Percentiles rank a stretch among this genome's conserved stretches.
Conservation (phyloP, 2,113 vertebrate genomes). For the Nothocercus nigrocapillus region DNA sequence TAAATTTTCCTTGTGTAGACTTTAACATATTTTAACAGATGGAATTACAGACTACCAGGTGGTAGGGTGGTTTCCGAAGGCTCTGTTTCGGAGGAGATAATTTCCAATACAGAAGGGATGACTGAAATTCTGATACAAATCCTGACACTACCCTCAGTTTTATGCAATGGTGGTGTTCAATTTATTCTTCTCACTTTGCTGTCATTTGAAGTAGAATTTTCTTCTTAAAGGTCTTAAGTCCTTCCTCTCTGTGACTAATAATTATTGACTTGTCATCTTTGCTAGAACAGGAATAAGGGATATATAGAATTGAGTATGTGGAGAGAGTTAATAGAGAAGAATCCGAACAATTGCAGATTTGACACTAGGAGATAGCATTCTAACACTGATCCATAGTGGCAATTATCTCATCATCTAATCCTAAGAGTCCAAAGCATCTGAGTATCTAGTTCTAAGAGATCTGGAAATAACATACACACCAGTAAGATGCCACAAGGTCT, state of each 20-base stretch:
- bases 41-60: background rate
- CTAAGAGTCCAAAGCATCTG: background rate
- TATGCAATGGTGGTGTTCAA: background rate
- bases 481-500: background rate
- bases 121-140: background rate
- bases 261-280: background rate
- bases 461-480: background rate
- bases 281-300: background rate
- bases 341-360: background rate
- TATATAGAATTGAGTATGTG: fast-evolving
- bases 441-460: background rate
- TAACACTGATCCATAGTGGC: background rate
- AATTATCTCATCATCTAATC: background rate
- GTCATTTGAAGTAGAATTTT: background rate
- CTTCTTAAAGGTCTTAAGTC: background rate
- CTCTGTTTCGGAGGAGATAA: background rate
- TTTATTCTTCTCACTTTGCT: background rate
- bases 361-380: background rate
- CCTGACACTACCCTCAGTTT: background rate
- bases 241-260: background rate
- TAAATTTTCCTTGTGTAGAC: background rate
- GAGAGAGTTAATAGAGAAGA: background rate
- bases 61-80: background rate
- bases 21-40: background rate
- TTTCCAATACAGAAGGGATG: background rate